Evolutionary conservation across 2,888 invertebrate species (phyloP), one percentile per base, ranked within the genome.

Genomic region (Pyrrhia umbra): DNA sequence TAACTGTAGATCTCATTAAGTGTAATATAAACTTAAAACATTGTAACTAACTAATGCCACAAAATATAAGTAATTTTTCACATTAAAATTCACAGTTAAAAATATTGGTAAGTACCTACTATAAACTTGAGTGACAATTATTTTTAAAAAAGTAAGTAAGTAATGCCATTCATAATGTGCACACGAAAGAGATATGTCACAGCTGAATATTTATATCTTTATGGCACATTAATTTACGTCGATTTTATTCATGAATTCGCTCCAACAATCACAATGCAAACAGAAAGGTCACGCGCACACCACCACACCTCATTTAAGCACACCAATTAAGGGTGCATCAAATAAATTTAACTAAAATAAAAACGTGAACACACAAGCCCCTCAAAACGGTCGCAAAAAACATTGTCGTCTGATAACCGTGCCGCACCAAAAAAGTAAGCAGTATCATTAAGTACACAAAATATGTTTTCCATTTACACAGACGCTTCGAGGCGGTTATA

Each of bases 371-470:
- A 82, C 81, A 85, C 81, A 74, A 80, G 83, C 81, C 81, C 81
- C 81, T 81, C 82, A 80, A 84, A 88, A 88, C 83, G 80, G 77
- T 89, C 88, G 93, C 92, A 92, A 92, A 92, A 92, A 89, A 86
- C 83, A 77, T 77, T 87, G 88, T 89, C 89, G 86, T 79, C 85
- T 80, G 92, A 94, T 94, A 94, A 91, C 90, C 81, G 85, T 87
- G 81, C 82, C 88, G 84, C 82, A 91, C 93, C 92, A 94, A 94
- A 94, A 94, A 94, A 92, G 91, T 85, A 87, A 91, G 89, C 92
- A 91, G 92, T 94, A 94, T 95, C 94, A 93, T 95, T 95, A 94
- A 93, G 90, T 92, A 94, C 92, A 95, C 94, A 94, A 94, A 94
- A 94, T 94, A 94, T 94, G 94, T 95, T 93, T 94, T 93, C 93